A percentile compares a stretch with the other conserved stretches of the same genome.
Conservation (phyloP, 92 coral and sea anemone genomes). For the Diadumene lineata region DNA sequence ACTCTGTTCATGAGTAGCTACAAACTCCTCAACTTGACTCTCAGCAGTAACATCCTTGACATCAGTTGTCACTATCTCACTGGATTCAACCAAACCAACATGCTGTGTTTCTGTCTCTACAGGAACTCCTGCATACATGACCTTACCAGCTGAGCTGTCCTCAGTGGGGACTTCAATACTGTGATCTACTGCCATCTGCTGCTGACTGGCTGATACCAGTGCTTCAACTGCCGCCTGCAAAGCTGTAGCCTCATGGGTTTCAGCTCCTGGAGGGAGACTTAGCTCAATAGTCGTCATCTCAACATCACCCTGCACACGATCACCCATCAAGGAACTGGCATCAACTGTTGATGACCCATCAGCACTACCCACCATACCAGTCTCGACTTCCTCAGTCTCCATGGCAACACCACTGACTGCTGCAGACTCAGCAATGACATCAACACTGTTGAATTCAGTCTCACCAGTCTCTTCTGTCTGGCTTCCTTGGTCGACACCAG, state of each 20-base stretch:
- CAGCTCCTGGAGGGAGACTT: constrained; percentile 62
- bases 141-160: constrained; percentile 62
- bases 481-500: constrained; percentile 91
- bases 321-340: constrained; percentile 69
- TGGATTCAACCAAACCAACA: constrained; percentile 27
- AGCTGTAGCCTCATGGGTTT: constrained; percentile 80
- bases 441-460: constrained; percentile 78
- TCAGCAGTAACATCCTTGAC: constrained; percentile 29
- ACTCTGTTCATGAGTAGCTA: constrained; percentile 5
- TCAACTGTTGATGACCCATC: constrained; percentile 79
- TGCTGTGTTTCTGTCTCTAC: constrained; percentile 53
- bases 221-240: constrained; percentile 93
- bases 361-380: constrained; percentile 48
- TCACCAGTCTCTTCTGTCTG: constrained; percentile 93
- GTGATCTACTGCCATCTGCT: constrained; percentile 70
- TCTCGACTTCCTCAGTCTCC: constrained; percentile 67
- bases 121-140: constrained; percentile 69
- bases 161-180: constrained; percentile 64
- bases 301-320: constrained; percentile 72
- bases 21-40: constrained; percentile 44
- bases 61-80: constrained; percentile 17
- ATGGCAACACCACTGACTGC: constrained; percentile 92
- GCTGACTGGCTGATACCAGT: constrained; percentile 89
- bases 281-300: constrained; percentile 94
- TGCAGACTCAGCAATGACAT: constrained; percentile 94